phyloP scores from a whole-genome alignment of 2,888 invertebrate genomes.

The Dasypolia templi region DNA sequence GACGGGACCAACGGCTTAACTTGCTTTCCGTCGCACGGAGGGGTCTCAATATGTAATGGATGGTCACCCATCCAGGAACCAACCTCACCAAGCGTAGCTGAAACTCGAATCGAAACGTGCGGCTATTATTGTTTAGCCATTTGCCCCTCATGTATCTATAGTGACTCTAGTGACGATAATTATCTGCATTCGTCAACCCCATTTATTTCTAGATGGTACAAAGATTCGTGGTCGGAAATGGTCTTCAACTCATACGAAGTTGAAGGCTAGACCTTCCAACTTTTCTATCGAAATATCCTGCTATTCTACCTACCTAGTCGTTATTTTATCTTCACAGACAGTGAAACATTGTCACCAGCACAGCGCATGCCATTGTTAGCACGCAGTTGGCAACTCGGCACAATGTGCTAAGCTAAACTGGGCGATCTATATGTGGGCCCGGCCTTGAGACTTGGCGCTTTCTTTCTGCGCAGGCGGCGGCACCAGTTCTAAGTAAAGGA shows the following conservation, averaged over 20 bases:
- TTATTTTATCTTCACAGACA: neutral
- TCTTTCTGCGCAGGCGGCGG: conserved; percentile 63
- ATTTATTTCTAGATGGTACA: too few relatives aligned
- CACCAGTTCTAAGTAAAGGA: conserved; percentile 53
- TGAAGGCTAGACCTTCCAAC: too few relatives aligned
- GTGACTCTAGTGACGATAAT: too few relatives aligned
- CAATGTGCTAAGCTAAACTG: conserved; percentile 64
- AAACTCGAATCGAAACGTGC: too few relatives aligned
- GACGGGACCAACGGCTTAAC: too few relatives aligned
- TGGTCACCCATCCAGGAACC: too few relatives aligned
- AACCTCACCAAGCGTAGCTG: too few relatives aligned
- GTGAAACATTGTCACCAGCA: conserved; percentile 19
- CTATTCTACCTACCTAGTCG: conserved; percentile 5
- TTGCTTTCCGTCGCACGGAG: too few relatives aligned
- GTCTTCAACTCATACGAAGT: neutral
- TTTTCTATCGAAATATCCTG: neutral
- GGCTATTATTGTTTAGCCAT: too few relatives aligned
- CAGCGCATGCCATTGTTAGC: conserved; percentile 38
- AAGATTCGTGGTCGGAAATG: too few relatives aligned
- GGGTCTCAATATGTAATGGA: too few relatives aligned
- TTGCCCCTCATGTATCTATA: too few relatives aligned
- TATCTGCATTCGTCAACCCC: neutral
- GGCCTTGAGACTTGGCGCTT: conserved; percentile 73
- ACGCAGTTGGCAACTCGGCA: conserved; percentile 4
- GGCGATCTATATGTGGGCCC: conserved; percentile 67